Conservation (phyloP, 30 jellyfish, hydroid and myxozoan species). For the Hydractinia symbiolongicarpus region DNA sequence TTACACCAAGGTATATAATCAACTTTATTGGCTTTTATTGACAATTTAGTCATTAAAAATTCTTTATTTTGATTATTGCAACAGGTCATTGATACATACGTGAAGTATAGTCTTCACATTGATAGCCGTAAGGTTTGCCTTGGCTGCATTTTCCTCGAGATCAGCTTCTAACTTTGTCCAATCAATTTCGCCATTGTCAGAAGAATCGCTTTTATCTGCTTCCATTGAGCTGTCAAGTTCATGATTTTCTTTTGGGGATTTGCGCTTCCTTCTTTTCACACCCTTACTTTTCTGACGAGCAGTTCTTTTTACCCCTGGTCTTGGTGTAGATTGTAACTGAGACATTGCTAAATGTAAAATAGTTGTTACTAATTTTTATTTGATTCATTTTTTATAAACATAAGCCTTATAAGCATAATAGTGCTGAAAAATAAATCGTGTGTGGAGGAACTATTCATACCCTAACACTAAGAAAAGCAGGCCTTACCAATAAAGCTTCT, state of each 20-base stretch:
- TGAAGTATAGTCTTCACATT: constrained; percentile 73
- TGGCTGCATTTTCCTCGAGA: constrained; percentile 57
- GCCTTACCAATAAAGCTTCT: no score
- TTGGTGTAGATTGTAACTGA: not conserved
- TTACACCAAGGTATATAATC: no score
- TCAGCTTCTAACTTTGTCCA: constrained; percentile 49
- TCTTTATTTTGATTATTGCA: no score
- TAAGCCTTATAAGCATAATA: no score
- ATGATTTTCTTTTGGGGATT: not conserved
- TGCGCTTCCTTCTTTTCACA: not conserved
- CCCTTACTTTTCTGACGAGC: not conserved
- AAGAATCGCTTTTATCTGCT: constrained; percentile 24
- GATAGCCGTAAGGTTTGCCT: constrained; percentile 54
- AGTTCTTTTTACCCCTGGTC: not conserved
- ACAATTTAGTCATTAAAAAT: no score
- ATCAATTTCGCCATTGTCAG: constrained; percentile 40
- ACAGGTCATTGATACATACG: constrained; percentile 27
- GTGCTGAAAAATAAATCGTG: no score
- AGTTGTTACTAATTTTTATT: no score
- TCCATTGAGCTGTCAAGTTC: constrained; percentile 17
- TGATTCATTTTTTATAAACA: no score
- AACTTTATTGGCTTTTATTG: no score
- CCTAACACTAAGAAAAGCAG: no score
- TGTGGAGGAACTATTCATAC: no score
- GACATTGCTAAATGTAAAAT: no score